Evolutionary conservation across 2,888 invertebrate species (phyloP).

Genomic region (Acanthosoma haemorrhoidale): DNA sequence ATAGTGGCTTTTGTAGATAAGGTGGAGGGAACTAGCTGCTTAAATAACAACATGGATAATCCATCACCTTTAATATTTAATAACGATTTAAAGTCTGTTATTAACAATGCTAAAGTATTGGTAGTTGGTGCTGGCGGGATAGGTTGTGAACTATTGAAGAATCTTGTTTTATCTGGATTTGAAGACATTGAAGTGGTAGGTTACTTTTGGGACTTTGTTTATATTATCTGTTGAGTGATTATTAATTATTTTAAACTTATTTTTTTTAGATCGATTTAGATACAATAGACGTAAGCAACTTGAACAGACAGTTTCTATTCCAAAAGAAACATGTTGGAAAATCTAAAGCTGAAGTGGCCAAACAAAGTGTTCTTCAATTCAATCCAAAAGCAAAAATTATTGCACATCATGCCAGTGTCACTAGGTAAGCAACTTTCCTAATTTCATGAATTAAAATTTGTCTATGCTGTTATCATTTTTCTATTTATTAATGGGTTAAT

Average conservation of each 20-base stretch:
- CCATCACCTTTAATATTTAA: not conserved
- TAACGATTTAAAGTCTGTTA: slow-evolving; percentile 56
- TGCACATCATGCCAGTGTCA: slow-evolving; percentile 90
- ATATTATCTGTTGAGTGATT: not conserved
- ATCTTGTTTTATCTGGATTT: slow-evolving; percentile 92
- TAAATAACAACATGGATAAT: slow-evolving; percentile 4
- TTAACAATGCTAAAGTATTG: slow-evolving; percentile 67
- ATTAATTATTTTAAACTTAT: slow-evolving; percentile 30
- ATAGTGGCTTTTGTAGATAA: not conserved
- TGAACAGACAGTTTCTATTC: slow-evolving; percentile 98
- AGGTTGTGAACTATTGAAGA: slow-evolving; percentile 97
- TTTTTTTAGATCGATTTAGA: slow-evolving; percentile 91
- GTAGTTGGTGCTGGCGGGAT: slow-evolving; percentile 98
- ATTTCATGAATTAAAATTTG: no score
- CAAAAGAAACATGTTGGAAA: slow-evolving; percentile 97
- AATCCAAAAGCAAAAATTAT: slow-evolving; percentile 83
- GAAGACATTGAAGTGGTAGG: slow-evolving; percentile 88
- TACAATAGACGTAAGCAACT: slow-evolving; percentile 97
- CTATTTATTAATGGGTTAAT: no score
- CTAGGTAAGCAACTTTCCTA: slow-evolving; percentile 70
- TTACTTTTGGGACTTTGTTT: slow-evolving; percentile 40
- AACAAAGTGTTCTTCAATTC: slow-evolving; percentile 79
- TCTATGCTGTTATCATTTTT: no score
- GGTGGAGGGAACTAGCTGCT: not conserved
- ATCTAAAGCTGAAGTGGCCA: slow-evolving; percentile 89